phyloP scores from a whole-genome alignment of 2,113 vertebrate species.

The Brachypodius melanocephalos region DNA sequence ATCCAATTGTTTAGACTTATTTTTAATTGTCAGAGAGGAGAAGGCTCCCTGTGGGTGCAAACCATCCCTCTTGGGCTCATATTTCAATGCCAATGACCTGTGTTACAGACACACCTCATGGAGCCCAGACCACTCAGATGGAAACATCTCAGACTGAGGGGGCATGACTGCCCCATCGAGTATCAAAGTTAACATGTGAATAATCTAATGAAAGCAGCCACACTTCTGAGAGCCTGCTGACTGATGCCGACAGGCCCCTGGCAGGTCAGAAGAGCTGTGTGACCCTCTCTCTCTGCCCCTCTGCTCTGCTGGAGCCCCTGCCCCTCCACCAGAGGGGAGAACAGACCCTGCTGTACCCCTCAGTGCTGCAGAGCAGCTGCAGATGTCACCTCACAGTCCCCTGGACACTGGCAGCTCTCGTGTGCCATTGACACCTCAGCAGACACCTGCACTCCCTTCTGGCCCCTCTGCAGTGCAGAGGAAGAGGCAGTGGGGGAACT shows the following conservation, averaged over 20 bases:
- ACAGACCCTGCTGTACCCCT: not conserved
- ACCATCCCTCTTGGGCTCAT: not conserved
- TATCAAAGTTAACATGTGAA: not conserved
- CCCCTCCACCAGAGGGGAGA: not conserved
- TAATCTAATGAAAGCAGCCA: not conserved
- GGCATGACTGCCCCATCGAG: not conserved
- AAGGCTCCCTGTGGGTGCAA: not conserved
- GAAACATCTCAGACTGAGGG: not conserved
- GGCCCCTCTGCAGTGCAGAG: not conserved
- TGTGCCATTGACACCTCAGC: not conserved
- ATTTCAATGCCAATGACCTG: not conserved
- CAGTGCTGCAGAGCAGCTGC: not conserved
- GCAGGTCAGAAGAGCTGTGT: not conserved
- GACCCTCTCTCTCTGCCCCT: not conserved
- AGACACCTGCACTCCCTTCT: not conserved
- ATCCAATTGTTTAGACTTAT: not conserved
- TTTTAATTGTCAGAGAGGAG: not conserved
- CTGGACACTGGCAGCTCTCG: not conserved
- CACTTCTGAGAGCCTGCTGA: not conserved
- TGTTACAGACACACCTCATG: not conserved
- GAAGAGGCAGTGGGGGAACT: not conserved
- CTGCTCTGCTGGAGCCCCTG: not conserved
- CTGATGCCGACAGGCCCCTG: not conserved
- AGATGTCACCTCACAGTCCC: accelerated
- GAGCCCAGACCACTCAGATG: not conserved